phyloP scores from a whole-genome alignment of 2,113 vertebrate species.

The Leptobrachium ailaonicum region DNA sequence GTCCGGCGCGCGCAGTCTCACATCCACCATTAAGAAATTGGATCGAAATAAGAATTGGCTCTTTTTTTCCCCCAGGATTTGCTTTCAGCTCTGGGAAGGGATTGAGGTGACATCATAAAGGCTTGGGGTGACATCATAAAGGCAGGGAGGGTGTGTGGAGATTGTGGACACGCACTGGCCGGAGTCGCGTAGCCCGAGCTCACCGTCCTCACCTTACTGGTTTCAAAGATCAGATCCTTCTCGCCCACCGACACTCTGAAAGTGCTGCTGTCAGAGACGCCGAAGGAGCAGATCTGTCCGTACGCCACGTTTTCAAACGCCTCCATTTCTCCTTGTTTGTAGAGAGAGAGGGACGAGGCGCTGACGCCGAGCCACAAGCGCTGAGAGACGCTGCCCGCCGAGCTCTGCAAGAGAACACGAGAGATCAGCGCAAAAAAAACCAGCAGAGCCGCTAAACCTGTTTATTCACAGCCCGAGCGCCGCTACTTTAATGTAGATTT shows the following conservation, averaged over 20 bases:
- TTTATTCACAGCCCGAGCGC: no score
- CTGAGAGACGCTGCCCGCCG: constrained; percentile 74
- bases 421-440: not conserved
- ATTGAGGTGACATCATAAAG: no score
- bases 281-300: constrained; percentile 85
- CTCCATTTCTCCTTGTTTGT: constrained; percentile 83
- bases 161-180: no score
- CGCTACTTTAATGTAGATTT: no score
- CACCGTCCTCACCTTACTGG: constrained; percentile 86
- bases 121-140: no score
- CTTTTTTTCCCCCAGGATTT: no score
- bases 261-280: constrained; percentile 80
- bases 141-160: no score
- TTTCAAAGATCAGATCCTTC: constrained; percentile 84
- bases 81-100: no score
- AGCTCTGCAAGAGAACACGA: constrained; percentile 66
- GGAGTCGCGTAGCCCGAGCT: not conserved
- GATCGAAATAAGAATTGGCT: no score
- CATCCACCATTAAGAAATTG: no score
- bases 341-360: constrained; percentile 83
- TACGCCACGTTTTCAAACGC: constrained; percentile 86
- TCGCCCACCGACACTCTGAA: constrained; percentile 84
- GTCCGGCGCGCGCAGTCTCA: no score
- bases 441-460: no score
- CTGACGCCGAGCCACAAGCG: constrained; percentile 85